Evolutionary conservation across 2,888 invertebrate species (phyloP), one percentile per base, ranked within the genome.

Genomic region (Eueremaeus valkanovi): DNA sequence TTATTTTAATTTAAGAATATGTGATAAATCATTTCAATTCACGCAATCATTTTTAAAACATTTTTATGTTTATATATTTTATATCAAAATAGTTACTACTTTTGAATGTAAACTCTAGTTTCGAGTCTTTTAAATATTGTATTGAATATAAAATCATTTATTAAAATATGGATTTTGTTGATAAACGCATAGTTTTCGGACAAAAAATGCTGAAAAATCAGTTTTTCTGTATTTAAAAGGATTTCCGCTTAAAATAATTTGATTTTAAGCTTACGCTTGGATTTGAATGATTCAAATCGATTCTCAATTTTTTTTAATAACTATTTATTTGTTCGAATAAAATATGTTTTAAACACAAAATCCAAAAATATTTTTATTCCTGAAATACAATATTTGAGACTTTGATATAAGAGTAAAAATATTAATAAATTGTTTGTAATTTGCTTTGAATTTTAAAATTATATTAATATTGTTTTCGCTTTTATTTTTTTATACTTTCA

Each of bases 401-500:
- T 45, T 45, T 16, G 18, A 16, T 45, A 8, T 45, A 45, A 45
- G 16, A 45, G 45, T 45, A 45, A 45, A 36, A 45, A 36, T 36
- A 36, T 8, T 5, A 36, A 8, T 36, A 8, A 36, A 36, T 36
- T 36, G 11, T 11, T 11, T 45, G 8, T 13, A 45, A 11, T 45
- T 45, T 45, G 18, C 8, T 6, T 45, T 18, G 21, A 55, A 55
- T 8, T 55, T 21, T 8, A 24, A 55, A 24, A 21, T 21, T 55
- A 5, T 55, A 55, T 55, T n/a, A 49, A 49, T 49, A 5, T 49
- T 8, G 5, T 8, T 36, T 11, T 36, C 11, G 36, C n/a, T 36
- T 36, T 36, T 36, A 36, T 36, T 11, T 36, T 36, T 36, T 5
- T 8, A 36, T 36, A 36, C 9, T 45, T 45, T 87, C 86, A 93